Evolutionary conservation across 2,888 invertebrate species (phyloP).

Genomic region (Dyspetes luteomarginatus): DNA sequence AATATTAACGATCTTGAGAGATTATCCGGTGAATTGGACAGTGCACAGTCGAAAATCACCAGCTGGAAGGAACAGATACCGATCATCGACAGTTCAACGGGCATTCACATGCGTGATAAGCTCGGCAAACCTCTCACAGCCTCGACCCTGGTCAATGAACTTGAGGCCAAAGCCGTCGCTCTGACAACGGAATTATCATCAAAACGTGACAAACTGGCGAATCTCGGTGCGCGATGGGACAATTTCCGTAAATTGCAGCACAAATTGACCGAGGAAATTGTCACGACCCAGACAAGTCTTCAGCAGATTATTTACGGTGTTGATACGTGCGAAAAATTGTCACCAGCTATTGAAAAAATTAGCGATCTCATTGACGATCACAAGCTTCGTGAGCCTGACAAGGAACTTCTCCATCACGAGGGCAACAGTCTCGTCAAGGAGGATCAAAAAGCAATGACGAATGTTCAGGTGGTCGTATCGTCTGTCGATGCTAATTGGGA

Average conservation of each 20-base stretch:
- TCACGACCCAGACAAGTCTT: constrained; percentile 85
- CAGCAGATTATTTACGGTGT: constrained; percentile 85
- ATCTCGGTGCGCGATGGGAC: constrained; percentile 90
- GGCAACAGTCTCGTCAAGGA: constrained; percentile 92
- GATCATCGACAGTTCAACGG: constrained; percentile 88
- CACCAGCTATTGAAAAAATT: constrained; percentile 84
- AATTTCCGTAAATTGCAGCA: constrained; percentile 91
- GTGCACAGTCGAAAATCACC: constrained; percentile 87
- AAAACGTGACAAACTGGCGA: constrained; percentile 88
- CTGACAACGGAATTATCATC: constrained; percentile 88
- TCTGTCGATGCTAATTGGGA: constrained; percentile 93
- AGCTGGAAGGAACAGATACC: constrained; percentile 90
- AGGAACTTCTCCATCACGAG: constrained; percentile 91
- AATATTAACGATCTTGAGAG: constrained; percentile 89
- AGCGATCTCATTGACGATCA: constrained; percentile 84
- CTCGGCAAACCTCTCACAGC: constrained; percentile 90
- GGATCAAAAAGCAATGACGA: constrained; percentile 91
- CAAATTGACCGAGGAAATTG: constrained; percentile 87
- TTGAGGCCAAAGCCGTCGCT: constrained; percentile 89
- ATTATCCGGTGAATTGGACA: constrained; percentile 89
- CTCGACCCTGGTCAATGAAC: constrained; percentile 88
- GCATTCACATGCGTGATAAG: constrained; percentile 89
- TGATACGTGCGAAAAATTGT: constrained; percentile 84
- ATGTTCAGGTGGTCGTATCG: constrained; percentile 91
- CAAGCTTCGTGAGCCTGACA: constrained; percentile 86